phyloP scores from a whole-genome alignment of 2,797 vertebrate genomes.

The Choloepus didactylus region DNA sequence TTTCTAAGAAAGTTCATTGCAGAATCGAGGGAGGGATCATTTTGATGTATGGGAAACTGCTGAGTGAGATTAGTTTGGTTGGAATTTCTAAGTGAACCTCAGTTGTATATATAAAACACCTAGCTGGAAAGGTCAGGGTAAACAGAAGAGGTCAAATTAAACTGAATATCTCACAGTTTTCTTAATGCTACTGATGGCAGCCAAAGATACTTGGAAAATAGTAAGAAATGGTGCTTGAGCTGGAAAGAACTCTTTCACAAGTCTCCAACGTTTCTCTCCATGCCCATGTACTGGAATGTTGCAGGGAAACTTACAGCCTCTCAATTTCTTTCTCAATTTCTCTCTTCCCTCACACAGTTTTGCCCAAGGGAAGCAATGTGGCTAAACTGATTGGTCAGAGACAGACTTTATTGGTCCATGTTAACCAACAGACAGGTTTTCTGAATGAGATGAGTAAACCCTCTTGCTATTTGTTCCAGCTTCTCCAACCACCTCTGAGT shows the following conservation, averaged over 20 bases:
- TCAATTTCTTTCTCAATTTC: background rate
- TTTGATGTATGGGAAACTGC: background rate
- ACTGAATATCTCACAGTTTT: background rate
- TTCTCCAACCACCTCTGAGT: background rate
- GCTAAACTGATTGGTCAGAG: background rate
- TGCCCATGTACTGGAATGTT: background rate
- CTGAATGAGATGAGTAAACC: background rate
- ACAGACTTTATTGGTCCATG: background rate
- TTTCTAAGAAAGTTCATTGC: background rate
- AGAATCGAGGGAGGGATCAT: background rate
- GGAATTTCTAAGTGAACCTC: background rate
- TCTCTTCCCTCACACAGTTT: background rate
- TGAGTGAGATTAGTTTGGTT: background rate
- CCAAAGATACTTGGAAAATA: background rate
- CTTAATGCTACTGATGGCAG: background rate
- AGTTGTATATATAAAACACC: background rate
- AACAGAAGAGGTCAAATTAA: background rate
- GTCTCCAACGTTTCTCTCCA: background rate
- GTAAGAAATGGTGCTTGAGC: background rate
- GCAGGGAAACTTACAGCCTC: too few species aligned
- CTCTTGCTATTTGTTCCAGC: background rate
- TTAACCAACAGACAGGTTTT: background rate
- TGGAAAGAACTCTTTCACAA: background rate
- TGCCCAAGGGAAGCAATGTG: background rate
- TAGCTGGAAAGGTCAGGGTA: background rate